Evolutionary conservation across 2,888 invertebrate species (phyloP).

Genomic region (Biston stratarius): DNA sequence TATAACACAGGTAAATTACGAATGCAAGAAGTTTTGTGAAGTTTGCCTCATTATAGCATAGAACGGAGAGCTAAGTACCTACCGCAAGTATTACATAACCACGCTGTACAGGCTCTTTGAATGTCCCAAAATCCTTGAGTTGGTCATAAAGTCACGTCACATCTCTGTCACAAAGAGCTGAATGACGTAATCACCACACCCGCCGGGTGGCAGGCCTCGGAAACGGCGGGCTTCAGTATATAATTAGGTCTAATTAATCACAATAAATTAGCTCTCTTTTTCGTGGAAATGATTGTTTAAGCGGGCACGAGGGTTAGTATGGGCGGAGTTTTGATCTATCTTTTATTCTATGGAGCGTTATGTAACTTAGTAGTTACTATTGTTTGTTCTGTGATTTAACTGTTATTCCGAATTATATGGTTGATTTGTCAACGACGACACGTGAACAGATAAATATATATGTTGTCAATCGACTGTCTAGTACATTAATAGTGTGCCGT

Average conservation of each 20-base stretch:
- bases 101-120: slow-evolving; percentile 21
- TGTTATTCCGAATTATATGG: no score
- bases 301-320: slow-evolving; percentile 1
- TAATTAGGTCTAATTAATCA: slow-evolving; percentile 41
- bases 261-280: slow-evolving; percentile 36
- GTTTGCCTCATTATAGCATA: slow-evolving; percentile 6
- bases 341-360: background rate
- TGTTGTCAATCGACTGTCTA: no score
- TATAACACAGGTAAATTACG: slow-evolving; percentile 2
- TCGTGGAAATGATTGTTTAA: slow-evolving; percentile 15
- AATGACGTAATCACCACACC: slow-evolving; percentile 45
- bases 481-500: no score
- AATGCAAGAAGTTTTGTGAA: slow-evolving; percentile 3
- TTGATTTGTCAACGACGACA: no score
- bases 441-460: no score
- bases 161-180: slow-evolving; percentile 32
- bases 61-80: slow-evolving; percentile 3
- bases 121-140: slow-evolving; percentile 32
- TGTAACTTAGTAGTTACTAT: no score
- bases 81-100: slow-evolving; percentile 1
- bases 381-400: no score
- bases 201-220: slow-evolving; percentile 18
- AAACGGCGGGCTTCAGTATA: slow-evolving; percentile 36
- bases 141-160: slow-evolving; percentile 26
- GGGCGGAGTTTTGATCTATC: background rate